phyloP scores from a whole-genome alignment of 1,140 invertebrate genomes.

The Adoxophyes honmai region DNA sequence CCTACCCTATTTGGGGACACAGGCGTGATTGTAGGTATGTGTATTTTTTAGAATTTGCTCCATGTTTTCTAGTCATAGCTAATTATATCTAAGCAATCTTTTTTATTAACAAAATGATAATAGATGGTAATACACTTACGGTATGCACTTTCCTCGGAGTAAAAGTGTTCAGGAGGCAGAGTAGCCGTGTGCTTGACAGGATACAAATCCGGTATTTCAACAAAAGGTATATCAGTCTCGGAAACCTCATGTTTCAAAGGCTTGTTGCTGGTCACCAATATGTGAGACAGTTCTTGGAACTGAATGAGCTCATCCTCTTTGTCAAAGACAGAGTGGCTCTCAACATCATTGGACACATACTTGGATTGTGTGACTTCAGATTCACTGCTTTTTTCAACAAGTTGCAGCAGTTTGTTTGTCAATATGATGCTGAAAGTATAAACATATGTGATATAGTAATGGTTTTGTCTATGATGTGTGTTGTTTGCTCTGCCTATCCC shows the following conservation, averaged over 20 bases:
- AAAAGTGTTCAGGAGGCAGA: constrained; percentile 81
- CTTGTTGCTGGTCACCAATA: constrained; percentile 80
- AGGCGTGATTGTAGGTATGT: too few relatives aligned
- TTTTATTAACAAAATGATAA: background rate
- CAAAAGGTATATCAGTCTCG: constrained; percentile 55
- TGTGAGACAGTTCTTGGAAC: constrained; percentile 80
- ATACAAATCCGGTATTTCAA: constrained; percentile 82
- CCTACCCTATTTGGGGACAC: too few relatives aligned
- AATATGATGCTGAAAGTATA: constrained; percentile 81
- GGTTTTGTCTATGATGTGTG: too few relatives aligned
- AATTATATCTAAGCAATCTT: too few relatives aligned
- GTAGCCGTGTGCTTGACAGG: constrained; percentile 85
- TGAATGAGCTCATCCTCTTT: constrained; percentile 81
- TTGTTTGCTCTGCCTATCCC: too few relatives aligned
- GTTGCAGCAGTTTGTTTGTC: constrained; percentile 82
- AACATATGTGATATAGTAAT: too few relatives aligned
- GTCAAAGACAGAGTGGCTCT: constrained; percentile 76
- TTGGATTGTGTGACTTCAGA: constrained; percentile 74
- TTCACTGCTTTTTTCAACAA: constrained; percentile 82
- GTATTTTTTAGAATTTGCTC: too few relatives aligned
- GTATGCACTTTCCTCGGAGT: constrained; percentile 79
- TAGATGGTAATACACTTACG: constrained; percentile 81
- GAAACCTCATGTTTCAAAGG: constrained; percentile 78
- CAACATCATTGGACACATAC: constrained; percentile 78
- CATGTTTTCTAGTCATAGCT: too few relatives aligned